Conservation (phyloP, 2,113 vertebrate species). For the Carassius gibelio region DNA sequence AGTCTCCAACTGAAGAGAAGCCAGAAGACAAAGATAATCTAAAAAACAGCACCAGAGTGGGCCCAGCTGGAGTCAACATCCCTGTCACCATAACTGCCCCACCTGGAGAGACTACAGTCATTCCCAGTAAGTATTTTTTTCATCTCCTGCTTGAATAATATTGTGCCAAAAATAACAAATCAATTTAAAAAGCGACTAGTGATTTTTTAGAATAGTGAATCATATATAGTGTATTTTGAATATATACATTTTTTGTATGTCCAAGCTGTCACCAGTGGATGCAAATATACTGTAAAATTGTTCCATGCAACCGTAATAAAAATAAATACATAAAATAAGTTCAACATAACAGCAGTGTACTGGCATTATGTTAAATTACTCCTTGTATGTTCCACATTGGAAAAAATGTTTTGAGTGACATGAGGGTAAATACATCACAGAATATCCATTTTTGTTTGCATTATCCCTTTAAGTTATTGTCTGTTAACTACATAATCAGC, state of each 20-base stretch:
- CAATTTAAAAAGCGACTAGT: too few relatives aligned
- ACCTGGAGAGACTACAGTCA: conserved; percentile 75
- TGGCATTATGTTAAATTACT: background rate
- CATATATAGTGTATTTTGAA: too few relatives aligned
- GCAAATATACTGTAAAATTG: too few relatives aligned
- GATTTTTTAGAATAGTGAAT: too few relatives aligned
- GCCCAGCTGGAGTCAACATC: conserved; percentile 80
- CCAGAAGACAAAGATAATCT: conserved; percentile 93
- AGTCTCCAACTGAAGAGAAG: conserved; percentile 74
- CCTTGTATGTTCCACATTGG: background rate
- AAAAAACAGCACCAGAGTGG: conserved; percentile 88
- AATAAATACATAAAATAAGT: background rate
- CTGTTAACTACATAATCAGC: background rate
- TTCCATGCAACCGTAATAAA: too few relatives aligned
- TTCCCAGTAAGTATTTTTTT: conserved; percentile 76
- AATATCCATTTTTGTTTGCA: background rate
- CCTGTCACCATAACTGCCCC: conserved; percentile 84
- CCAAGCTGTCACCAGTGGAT: too few relatives aligned
- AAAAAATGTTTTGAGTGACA: background rate
- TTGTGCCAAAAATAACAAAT: background rate
- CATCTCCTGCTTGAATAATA: background rate
- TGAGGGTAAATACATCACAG: background rate
- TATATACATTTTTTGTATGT: too few relatives aligned
- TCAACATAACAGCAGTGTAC: background rate
- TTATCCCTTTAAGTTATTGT: background rate